These are phyloP conservation scores for Geotrupes spiniger DNA, from an alignment of 2,888 invertebrate genomes.

Conservation along the genomic window DNA sequence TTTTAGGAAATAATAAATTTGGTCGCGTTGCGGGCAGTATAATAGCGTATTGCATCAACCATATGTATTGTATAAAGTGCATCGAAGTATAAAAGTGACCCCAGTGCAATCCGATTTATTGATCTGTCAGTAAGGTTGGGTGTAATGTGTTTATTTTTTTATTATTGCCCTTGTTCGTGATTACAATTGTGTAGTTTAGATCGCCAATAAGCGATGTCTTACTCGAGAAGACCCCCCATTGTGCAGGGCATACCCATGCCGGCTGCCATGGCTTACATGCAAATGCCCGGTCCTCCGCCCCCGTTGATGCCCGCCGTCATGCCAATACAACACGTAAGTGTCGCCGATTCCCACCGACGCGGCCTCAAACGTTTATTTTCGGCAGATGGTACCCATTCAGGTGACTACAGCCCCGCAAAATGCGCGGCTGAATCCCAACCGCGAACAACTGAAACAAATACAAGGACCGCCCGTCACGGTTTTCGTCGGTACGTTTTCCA, in stretches of 20 bases:
- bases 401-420: conserved; percentile 49
- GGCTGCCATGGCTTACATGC: conserved; percentile 53
- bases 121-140: conserved; percentile 26
- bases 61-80: no score
- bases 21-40: no score
- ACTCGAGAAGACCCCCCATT: conserved; percentile 81
- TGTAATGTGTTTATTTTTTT: conserved; percentile 21
- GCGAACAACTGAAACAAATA: conserved; percentile 45
- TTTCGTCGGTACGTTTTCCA: conserved; percentile 73
- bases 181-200: conserved; percentile 8
- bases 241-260: conserved; percentile 71
- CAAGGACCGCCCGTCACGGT: conserved; percentile 93
- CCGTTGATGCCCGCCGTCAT: conserved; percentile 69
- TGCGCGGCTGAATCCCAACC: conserved; percentile 46
- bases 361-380: conserved; percentile 23
- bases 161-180: conserved; percentile 19
- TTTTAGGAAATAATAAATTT: no score
- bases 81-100: no score
- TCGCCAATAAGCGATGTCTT: conserved; percentile 81
- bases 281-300: conserved; percentile 65
- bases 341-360: conserved; percentile 4
- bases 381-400: conserved; percentile 57
- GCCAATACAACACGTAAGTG: conserved; percentile 73
- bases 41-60: no score
- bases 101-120: conserved; percentile 13